Evolutionary conservation across 2,888 invertebrate species (phyloP).

Genomic region (Tiliacea citrago): DNA sequence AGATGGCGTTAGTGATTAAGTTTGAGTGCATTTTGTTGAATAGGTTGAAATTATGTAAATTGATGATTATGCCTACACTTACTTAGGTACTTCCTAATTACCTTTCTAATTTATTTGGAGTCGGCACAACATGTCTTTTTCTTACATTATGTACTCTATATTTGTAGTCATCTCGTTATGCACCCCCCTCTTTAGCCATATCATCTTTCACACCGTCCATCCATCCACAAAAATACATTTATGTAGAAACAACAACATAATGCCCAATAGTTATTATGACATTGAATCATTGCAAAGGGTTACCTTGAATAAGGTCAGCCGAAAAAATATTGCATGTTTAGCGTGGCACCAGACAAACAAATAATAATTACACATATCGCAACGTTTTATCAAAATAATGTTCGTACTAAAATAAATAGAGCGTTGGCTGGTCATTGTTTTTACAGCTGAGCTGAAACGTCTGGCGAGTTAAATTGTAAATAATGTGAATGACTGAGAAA

Average conservation of each 20-base stretch:
- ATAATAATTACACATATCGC: not conserved
- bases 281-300: not conserved
- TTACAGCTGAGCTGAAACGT: slow-evolving; percentile 33
- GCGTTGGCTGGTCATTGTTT: slow-evolving; percentile 26
- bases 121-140: no score
- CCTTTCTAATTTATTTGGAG: not conserved
- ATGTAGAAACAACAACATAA: not conserved
- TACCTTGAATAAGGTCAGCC: not conserved
- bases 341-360: not conserved
- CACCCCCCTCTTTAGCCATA: not conserved
- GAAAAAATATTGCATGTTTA: not conserved
- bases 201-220: not conserved
- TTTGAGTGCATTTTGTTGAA: not conserved
- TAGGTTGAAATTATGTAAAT: not conserved
- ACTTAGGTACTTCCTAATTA: no score
- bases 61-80: not conserved
- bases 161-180: not conserved
- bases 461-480: slow-evolving; percentile 35
- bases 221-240: not conserved
- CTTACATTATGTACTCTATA: not conserved
- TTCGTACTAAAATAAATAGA: slow-evolving; percentile 20
- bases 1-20: slow-evolving; percentile 68
- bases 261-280: not conserved
- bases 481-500: slow-evolving; percentile 10
- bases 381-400: slow-evolving; percentile 28